Evolutionary conservation across 2,113 vertebrate genomes (phyloP), one percentile per base, ranked within the genome.

Genomic region (Anhinga anhinga): DNA sequence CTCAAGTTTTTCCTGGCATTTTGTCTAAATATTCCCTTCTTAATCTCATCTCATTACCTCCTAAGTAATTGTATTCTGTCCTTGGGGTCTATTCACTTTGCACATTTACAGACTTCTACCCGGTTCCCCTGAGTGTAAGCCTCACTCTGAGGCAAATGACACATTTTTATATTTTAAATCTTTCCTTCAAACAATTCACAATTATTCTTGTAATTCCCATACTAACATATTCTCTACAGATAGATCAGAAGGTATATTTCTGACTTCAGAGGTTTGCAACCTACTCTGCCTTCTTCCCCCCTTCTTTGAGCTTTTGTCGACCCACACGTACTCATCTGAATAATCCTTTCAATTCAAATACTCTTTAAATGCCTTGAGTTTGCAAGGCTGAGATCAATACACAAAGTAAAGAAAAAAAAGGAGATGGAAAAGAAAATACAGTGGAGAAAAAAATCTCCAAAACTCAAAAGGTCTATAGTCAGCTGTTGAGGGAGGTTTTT

Each of bases 31-130:
- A 97, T 97, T 97, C 92, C 96, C 94, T 93, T 95, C 89, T 93
- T 97, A 97, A 96, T 97, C 85, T 97, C 79, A 95, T 97, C 96
- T 97, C 97, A 97, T 97, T 97, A 97, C 92, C 76, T 97, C 88
- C 92, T 95, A 97, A 97, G 23, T 97, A 97, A 97, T 97, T 97
- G 92, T 96, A 73, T 97, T 97, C 85, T 88, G 74, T 95, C 97
- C 92, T 95, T 92, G 67, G 95, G 94, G 93, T 88, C 90, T 93
- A 78, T 88, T 94, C 95, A 83, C 76, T 97, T 90, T 42, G n/a
- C 84, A 83, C 95, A 90, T 97, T 96, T 97, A 95, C 95, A 97
- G 92, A 95, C 80, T 95, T 63, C 67, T 94, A 88, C 47, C 32
- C 29, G 0, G 80, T 78, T 93, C 94, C 94, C 95, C 42, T 55